Percentiles rank a stretch among this genome's conserved stretches.
These are phyloP conservation scores for Acheta domesticus DNA, from an alignment of 2,888 invertebrate species.

Conservation along the genomic window DNA sequence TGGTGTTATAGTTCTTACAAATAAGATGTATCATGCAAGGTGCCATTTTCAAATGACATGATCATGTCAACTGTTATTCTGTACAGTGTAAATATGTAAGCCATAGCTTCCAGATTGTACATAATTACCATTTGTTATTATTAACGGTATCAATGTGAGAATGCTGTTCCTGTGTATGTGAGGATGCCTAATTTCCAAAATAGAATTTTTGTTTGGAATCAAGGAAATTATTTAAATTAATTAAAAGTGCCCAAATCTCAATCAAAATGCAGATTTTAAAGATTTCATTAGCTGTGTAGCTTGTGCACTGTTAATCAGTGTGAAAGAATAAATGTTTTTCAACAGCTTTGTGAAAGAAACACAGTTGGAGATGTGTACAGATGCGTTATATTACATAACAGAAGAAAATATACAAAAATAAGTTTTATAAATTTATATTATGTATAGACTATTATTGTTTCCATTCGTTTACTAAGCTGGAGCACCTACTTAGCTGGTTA, in stretches of 20 bases:
- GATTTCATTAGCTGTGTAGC: not conserved
- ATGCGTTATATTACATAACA: too few relatives aligned
- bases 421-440: too few relatives aligned
- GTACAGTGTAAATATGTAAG: not conserved
- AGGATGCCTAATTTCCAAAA: not conserved
- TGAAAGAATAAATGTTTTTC: too few relatives aligned
- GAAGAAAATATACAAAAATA: too few relatives aligned
- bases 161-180: not conserved
- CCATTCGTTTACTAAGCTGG: too few relatives aligned
- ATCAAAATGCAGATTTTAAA: not conserved
- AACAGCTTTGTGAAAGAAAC: too few relatives aligned
- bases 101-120: not conserved
- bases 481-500: too few relatives aligned
- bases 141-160: not conserved
- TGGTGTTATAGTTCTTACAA: not conserved
- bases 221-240: too few relatives aligned
- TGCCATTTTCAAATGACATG: constrained; percentile 4
- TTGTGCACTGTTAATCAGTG: too few relatives aligned
- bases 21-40: not conserved
- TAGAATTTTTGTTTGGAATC: not conserved
- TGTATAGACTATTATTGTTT: too few relatives aligned
- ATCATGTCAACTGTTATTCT: not conserved
- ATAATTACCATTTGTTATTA: not conserved
- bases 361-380: too few relatives aligned
- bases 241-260: not conserved